A percentile compares a stretch with the other conserved stretches of the same genome.
Evolutionary conservation across 2,888 invertebrate genomes (phyloP).

Genomic region (Leptogaster cylindrica): DNA sequence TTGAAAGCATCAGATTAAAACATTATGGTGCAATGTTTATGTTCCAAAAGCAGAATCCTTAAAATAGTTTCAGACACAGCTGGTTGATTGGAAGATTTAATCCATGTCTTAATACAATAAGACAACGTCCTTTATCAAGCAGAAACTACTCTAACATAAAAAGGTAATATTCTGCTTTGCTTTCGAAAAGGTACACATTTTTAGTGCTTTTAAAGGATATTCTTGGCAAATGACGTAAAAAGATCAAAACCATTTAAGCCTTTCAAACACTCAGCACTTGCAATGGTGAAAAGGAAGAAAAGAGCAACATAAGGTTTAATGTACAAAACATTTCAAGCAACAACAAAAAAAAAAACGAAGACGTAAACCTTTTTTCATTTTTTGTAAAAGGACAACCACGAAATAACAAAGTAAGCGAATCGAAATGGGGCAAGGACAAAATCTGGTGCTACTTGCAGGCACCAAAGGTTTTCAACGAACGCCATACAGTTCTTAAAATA

Average conservation of each 20-base stretch:
- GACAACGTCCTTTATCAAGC: no score
- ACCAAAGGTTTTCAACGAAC: neutral
- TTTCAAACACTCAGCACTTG: neutral
- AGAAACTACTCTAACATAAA: no score
- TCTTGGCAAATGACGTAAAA: neutral
- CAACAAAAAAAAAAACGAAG: no score
- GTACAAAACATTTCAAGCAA: slow-evolving; percentile 28
- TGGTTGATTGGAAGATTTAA: no score
- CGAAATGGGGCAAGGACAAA: slow-evolving; percentile 18
- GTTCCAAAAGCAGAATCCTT: no score
- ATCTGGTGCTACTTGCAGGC: neutral
- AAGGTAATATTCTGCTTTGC: no score
- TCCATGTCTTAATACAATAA: no score
- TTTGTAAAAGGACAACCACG: slow-evolving; percentile 31
- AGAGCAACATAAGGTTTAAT: slow-evolving; percentile 13
- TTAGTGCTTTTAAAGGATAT: neutral
- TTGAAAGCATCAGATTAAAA: no score
- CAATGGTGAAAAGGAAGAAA: neutral
- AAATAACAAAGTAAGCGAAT: slow-evolving; percentile 15
- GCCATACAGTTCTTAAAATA: slow-evolving; percentile 13
- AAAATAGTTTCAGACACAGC: no score
- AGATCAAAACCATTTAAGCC: neutral
- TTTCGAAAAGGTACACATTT: no score
- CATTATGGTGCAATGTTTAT: no score
- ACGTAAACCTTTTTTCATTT: no score